phyloP scores from a whole-genome alignment of 2,797 vertebrate species.

The Onychomys arenicola region DNA sequence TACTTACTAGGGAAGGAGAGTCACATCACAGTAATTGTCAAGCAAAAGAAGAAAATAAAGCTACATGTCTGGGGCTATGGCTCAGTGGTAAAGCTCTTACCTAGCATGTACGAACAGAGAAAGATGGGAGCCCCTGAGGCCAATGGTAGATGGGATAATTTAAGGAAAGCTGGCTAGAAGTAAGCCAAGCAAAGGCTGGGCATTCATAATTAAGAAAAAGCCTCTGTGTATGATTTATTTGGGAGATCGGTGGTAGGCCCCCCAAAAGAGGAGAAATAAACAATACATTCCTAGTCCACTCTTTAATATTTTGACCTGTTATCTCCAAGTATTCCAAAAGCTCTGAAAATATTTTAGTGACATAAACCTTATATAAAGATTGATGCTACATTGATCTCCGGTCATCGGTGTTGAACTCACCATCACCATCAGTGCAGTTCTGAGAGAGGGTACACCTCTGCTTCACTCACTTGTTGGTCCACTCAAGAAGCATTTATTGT shows the following conservation, averaged over 20 bases:
- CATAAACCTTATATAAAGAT: not conserved
- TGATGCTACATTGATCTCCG: not conserved
- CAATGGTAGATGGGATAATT: too few relatives aligned
- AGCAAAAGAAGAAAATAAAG: constrained; percentile 55
- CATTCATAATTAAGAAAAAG: too few relatives aligned
- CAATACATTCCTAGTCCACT: too few relatives aligned
- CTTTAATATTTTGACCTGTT: not conserved
- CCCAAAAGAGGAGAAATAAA: too few relatives aligned
- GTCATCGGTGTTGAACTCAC: not conserved
- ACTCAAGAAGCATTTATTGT: not conserved
- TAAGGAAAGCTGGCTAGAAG: too few relatives aligned
- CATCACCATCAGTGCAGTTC: not conserved
- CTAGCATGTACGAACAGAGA: not conserved
- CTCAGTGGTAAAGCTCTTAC: not conserved
- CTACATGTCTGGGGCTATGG: not conserved
- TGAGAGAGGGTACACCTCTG: not conserved
- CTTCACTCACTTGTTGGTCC: not conserved
- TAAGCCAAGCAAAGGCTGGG: too few relatives aligned
- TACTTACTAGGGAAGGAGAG: constrained; percentile 39
- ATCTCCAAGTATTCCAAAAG: not conserved
- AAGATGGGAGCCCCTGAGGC: too few relatives aligned
- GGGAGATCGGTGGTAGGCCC: too few relatives aligned
- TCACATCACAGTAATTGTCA: constrained; percentile 1
- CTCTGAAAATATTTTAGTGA: not conserved
- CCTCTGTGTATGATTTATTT: too few relatives aligned